Evolutionary conservation across 1,140 invertebrate genomes (phyloP), one percentile per base, ranked within the genome.

Genomic region (Pogonus chalceus): DNA sequence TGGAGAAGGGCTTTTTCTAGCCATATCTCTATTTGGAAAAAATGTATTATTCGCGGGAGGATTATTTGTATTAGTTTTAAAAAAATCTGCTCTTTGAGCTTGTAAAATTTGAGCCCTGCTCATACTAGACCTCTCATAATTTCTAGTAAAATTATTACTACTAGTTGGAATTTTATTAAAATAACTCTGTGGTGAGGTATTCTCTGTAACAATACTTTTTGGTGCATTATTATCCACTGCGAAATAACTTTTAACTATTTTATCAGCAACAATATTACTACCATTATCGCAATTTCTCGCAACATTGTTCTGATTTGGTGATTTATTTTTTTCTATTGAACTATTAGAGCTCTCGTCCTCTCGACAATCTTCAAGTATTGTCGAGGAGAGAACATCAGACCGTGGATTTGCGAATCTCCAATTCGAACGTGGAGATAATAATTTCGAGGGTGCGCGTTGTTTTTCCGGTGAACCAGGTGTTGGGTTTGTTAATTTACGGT

Each of bases 351-450:
- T 74, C 57, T 85, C 82, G 62, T 86, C 84, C 73, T 85, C 84
- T 60, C 79, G 81, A 63, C 81, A 80, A 59, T 80, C 88, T 74
- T 92, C 88, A n/a, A 82, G 81, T 66, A 92, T 92, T 46, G 87
- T 87, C 4, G 85, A 87, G 12, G 87, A 88, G 56, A 91, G 77
- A 18, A 90, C 87, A 62, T 90, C 85, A 9, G 84, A 87, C 60
- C 86, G 72, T 2, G 85, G 83, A 59, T 80, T 84, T 20, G 81
- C 76, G 57, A 84, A 85, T 52, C 83, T 72, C 83, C 84, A 85
- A 14, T 77, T 76, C 1, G 82, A 83, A 51, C 83, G 77, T 0
- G 82, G 82, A 51, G 81, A 84, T n/a, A 85, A 70, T 52, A 84
- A 78, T 67, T 83, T 81, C 3, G 82, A 74, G 0, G 75, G 74